A percentile compares a stretch with the other conserved stretches of the same genome.
These are phyloP conservation scores for Hanleya hanleyi DNA, from an alignment of 2,888 invertebrate genomes.

Conservation along the genomic window DNA sequence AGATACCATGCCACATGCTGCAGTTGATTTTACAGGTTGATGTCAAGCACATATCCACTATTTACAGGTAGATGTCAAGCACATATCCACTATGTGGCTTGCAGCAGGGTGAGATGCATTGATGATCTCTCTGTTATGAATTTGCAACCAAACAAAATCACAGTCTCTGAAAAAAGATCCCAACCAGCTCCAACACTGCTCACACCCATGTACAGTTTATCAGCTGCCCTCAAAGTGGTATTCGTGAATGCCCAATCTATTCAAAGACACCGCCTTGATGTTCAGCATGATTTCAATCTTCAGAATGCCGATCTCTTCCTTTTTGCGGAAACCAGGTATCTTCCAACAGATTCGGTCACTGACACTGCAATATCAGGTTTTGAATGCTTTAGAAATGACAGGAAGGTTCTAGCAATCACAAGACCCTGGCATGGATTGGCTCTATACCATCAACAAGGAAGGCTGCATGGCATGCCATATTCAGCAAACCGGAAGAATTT, in stretches of 20 bases:
- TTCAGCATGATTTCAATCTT: background rate
- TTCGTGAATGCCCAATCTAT: slow-evolving; percentile 22
- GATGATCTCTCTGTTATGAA: slow-evolving; percentile 19
- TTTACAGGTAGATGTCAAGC: background rate
- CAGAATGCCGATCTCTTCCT: slow-evolving; percentile 19
- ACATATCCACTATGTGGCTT: slow-evolving; percentile 33
- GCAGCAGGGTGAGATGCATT: background rate
- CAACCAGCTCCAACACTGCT: background rate
- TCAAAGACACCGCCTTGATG: background rate
- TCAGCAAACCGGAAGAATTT: background rate
- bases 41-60: too few relatives aligned
- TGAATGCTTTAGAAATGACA: background rate
- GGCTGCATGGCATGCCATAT: background rate
- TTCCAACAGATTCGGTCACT: background rate
- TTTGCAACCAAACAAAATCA: slow-evolving; percentile 17
- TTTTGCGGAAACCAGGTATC: slow-evolving; percentile 30
- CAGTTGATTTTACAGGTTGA: slow-evolving; percentile 25
- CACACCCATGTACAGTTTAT: slow-evolving; percentile 5
- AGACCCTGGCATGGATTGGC: slow-evolving; percentile 26
- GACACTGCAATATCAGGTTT: slow-evolving; percentile 3
- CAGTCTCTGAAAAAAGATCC: slow-evolving; percentile 1
- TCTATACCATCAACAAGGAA: background rate
- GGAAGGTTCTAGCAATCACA: slow-evolving; percentile 9
- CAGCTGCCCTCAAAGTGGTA: slow-evolving; percentile 9
- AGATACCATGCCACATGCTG: slow-evolving; percentile 16